Percentiles rank a stretch among this genome's conserved stretches.
phyloP scores from a whole-genome alignment of 1,140 invertebrate species.

The Chionoecetes opilio region DNA sequence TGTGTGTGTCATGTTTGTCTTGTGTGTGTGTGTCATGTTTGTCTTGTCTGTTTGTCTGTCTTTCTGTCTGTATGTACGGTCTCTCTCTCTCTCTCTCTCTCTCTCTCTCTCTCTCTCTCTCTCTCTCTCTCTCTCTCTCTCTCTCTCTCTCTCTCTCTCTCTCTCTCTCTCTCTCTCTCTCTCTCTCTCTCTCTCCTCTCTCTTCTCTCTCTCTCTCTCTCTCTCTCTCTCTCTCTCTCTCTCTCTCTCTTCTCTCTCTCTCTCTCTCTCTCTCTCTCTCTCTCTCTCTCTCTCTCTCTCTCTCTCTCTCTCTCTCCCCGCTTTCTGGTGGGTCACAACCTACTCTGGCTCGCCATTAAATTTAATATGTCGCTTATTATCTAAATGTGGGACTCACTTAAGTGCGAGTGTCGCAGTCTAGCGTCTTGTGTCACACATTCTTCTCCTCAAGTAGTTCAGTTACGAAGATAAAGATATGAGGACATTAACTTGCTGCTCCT shows the following conservation, averaged over 20 bases:
- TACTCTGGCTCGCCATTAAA: background rate
- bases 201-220: conserved; percentile 16
- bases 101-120: no score
- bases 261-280: background rate
- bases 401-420: background rate
- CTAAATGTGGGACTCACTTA: background rate
- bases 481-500: no score
- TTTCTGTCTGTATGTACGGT: no score
- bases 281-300: background rate
- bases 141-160: conserved; percentile 20
- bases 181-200: conserved; percentile 22
- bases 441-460: background rate
- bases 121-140: conserved; percentile 27
- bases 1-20: no score
- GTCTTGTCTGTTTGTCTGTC: no score
- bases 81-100: no score
- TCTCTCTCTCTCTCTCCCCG: background rate
- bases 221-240: conserved; percentile 50
- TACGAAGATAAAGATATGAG: no score
- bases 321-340: background rate
- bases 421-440: background rate
- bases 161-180: conserved; percentile 48
- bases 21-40: no score
- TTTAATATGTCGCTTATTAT: background rate
- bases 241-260: background rate